A percentile compares a stretch with the other conserved stretches of the same genome.
Conservation (phyloP, 2,888 invertebrate species). For the Gibbula magus region DNA sequence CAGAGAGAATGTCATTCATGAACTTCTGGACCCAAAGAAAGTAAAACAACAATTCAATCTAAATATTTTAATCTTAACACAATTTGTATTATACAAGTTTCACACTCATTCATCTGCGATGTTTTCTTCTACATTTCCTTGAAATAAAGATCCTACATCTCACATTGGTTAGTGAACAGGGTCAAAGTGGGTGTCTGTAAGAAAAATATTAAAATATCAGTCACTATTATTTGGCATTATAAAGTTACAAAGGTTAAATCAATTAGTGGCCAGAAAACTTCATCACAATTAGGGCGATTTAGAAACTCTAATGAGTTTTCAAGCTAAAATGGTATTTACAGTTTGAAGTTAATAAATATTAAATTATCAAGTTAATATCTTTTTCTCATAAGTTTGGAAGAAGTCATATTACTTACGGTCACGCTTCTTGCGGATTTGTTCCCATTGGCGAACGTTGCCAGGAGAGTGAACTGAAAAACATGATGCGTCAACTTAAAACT, state of each 20-base stretch:
- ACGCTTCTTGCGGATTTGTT: constrained; percentile 46
- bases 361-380: not conserved
- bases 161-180: constrained; percentile 26
- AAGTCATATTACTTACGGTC: constrained; percentile 43
- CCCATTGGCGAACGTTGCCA: constrained; percentile 50
- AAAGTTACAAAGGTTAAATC: too few species aligned
- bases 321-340: not conserved
- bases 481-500: not conserved
- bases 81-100: too few species aligned
- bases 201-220: not conserved
- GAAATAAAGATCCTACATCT: not conserved
- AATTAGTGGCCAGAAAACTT: too few species aligned
- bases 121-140: too few species aligned
- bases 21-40: too few species aligned
- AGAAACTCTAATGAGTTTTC: too few species aligned
- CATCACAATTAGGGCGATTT: not conserved
- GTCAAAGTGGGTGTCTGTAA: constrained; percentile 40
- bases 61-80: too few species aligned
- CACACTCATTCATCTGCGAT: too few species aligned
- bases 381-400: not conserved
- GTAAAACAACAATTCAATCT: too few species aligned
- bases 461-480: constrained; percentile 49
- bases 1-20: too few species aligned
- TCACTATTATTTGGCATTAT: not conserved
- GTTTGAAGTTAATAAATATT: too few species aligned